Evolutionary conservation across 2,797 vertebrate genomes (phyloP), one percentile per base, ranked within the genome.

Genomic region (Austrolebias charrua): DNA sequence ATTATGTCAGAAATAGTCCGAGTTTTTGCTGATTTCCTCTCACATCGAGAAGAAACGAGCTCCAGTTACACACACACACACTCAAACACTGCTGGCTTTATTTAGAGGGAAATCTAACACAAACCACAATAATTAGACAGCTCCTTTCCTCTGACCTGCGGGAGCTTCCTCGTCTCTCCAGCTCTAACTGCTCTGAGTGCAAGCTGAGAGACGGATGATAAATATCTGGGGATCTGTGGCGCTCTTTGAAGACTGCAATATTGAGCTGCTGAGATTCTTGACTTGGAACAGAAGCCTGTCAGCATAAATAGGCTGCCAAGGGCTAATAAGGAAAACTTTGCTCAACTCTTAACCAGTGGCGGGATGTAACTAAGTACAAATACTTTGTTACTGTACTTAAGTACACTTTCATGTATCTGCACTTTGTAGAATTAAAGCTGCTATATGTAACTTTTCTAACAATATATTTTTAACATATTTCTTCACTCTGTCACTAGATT

Each of bases 41-140:
- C 33, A 64, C 75, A 40, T 42, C 60, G 68, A 81, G 76, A 74
- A 75, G 79, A 85, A 78, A 80, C 52, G 53, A 75, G 58, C 16
- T 48, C 62, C 57, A 55, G 71, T 76, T 69, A 81, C 50, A 70
- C 74, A 75, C 60, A 73, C 62, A 19, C 64, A 72, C 50, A 24
- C 3, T 24, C 24, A 73, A 55, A 79, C 54, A 55, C 4, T 14
- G 66, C 75, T 68, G 73, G 78, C 82, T 87, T 80, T 89, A 82
- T 87, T 87, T 82, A 76, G 66, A 59, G 63, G 19, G 12, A 76
- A 73, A 79, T 87, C 82, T 84, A 76, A 85, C 78, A 80, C 64
- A 66, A 62, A 44, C 59, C 50, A 52, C 61, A 75, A 61, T 87
- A 88, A 90, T 89, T 86, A 85, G 84, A 77, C 71, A 58, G 68